These are phyloP conservation scores for Arothron firmamentum DNA, from an alignment of 2,113 vertebrate genomes.

Conservation along the genomic window DNA sequence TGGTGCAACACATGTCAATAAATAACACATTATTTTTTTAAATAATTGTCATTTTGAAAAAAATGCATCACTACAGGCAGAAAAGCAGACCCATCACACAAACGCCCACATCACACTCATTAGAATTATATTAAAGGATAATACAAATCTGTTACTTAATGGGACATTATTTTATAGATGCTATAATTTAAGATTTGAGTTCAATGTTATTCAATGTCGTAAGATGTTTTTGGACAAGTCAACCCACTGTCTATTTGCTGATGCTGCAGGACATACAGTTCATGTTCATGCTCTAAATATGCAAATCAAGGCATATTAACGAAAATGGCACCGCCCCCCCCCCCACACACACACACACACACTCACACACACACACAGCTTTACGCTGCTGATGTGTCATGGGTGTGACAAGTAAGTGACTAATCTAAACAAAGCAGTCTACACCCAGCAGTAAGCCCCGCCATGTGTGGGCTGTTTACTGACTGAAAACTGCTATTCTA, in stretches of 20 bases:
- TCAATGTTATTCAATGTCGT: not conserved
- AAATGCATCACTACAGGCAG: not conserved
- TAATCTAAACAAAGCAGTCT: constrained; percentile 66
- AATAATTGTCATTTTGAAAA: constrained; percentile 8
- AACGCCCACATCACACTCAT: no score
- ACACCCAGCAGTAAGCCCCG: constrained; percentile 45
- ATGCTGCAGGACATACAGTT: constrained; percentile 1
- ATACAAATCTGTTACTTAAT: no score
- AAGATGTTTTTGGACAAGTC: not conserved
- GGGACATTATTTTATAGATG: no score
- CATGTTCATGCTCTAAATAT: not conserved
- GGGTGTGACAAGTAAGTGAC: constrained; percentile 60
- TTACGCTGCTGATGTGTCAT: constrained; percentile 40
- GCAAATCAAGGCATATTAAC: constrained; percentile 15
- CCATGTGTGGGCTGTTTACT: constrained; percentile 24
- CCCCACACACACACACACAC: not conserved
- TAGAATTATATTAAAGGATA: no score
- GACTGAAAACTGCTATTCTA: not conserved
- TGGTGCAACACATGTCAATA: constrained; percentile 38
- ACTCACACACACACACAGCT: constrained; percentile 1
- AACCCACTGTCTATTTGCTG: not conserved
- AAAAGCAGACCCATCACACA: no score
- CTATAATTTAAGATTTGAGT: no score
- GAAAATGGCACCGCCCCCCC: not conserved
- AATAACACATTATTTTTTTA: constrained; percentile 38